phyloP scores from a whole-genome alignment of 1,140 invertebrate species.

The Choristoneura fumiferana region DNA sequence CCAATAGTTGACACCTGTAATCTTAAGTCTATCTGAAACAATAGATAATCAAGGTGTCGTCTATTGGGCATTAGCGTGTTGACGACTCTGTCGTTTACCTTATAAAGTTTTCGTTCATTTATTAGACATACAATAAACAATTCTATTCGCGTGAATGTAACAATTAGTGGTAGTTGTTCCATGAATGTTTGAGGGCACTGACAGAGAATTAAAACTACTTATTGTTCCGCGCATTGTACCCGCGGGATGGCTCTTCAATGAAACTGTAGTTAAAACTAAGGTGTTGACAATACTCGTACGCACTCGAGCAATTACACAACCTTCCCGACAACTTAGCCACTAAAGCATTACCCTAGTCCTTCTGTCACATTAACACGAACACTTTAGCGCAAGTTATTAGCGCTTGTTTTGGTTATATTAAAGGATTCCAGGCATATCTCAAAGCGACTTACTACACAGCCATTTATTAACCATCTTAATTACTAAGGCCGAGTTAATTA shows the following conservation, averaged over 20 bases:
- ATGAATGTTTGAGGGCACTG: background rate
- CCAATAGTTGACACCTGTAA: no score
- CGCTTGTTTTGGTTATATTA: conserved; percentile 68
- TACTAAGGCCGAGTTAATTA: conserved; percentile 73
- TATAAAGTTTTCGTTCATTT: no score
- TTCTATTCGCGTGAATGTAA: background rate
- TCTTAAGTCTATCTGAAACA: no score
- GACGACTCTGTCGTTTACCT: no score
- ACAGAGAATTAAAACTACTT: background rate
- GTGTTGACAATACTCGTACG: background rate
- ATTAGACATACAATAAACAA: no score
- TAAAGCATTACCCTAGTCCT: conserved; percentile 36
- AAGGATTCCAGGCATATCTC: conserved; percentile 71
- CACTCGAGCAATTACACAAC: conserved; percentile 23
- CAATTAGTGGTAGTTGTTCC: background rate
- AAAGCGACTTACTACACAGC: conserved; percentile 68
- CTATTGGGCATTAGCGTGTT: no score
- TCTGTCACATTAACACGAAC: conserved; percentile 42
- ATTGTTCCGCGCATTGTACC: background rate
- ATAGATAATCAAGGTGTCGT: no score
- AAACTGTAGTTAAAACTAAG: conserved; percentile 10
- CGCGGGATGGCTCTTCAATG: background rate
- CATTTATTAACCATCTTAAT: conserved; percentile 76
- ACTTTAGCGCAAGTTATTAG: conserved; percentile 42
- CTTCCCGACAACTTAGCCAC: conserved; percentile 28